A percentile compares a stretch with the other conserved stretches of the same genome.
Conservation (phyloP, 2,888 invertebrate genomes). For the Galeopsomyia nigrocyanea region DNA sequence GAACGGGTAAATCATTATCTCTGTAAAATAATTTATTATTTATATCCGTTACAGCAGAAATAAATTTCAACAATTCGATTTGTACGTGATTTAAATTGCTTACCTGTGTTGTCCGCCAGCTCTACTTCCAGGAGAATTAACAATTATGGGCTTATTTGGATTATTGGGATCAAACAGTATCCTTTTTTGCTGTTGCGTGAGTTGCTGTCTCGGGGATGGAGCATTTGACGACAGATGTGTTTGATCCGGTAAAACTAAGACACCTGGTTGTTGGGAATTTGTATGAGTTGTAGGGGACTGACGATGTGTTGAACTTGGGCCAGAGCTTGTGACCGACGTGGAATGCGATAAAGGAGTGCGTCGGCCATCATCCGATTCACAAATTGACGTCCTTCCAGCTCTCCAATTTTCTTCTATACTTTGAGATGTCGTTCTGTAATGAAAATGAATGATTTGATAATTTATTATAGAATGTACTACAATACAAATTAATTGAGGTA, state of each 20-base stretch:
- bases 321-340: conserved; percentile 52
- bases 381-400: conserved; percentile 61
- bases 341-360: conserved; percentile 58
- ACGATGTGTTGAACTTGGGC: conserved; percentile 49
- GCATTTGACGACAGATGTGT: conserved; percentile 51
- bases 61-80: neutral
- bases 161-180: conserved; percentile 76
- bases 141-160: conserved; percentile 80
- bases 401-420: conserved; percentile 65
- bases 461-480: neutral
- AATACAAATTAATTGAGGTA: conserved; percentile 16
- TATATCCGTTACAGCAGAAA: neutral
- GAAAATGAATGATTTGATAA: conserved; percentile 10
- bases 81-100: neutral
- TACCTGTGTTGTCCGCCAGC: conserved; percentile 60
- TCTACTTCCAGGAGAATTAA: conserved; percentile 71
- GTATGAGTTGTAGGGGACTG: conserved; percentile 51
- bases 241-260: conserved; percentile 67
- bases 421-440: conserved; percentile 45
- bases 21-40: conserved; percentile 49
- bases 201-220: conserved; percentile 53
- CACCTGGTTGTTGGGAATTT: conserved; percentile 65
- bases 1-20: conserved; percentile 56
- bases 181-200: conserved; percentile 65
- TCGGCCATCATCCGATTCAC: conserved; percentile 64